Evolutionary conservation across 92 coral and sea anemone genomes (phyloP).

Genomic region (Isaurus tuberculatus): DNA sequence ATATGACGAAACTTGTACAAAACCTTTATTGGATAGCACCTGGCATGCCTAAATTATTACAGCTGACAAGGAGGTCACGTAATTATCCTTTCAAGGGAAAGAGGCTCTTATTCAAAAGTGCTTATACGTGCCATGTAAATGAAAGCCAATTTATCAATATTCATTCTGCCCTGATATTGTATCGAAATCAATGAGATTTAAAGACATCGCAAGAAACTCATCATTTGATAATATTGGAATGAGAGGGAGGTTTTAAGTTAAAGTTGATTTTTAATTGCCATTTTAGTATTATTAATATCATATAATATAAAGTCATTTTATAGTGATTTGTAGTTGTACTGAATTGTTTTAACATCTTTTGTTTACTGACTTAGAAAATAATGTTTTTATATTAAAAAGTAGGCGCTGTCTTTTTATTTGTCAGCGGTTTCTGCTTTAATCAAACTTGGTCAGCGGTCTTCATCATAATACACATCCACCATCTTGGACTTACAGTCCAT

Average conservation of each 20-base stretch:
- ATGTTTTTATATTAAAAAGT: constrained; percentile 11
- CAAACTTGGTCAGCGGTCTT: constrained; percentile 36
- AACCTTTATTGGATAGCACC: too few relatives aligned
- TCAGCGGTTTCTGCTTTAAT: constrained; percentile 6
- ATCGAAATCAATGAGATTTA: too few relatives aligned
- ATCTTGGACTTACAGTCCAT: constrained; percentile 49
- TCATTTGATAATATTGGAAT: too few relatives aligned
- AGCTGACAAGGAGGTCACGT: too few relatives aligned
- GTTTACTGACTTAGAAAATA: constrained; percentile 9
- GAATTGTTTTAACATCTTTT: neutral
- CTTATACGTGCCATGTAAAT: neutral
- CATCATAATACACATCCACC: constrained; percentile 47
- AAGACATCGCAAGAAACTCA: too few relatives aligned
- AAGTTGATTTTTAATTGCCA: neutral
- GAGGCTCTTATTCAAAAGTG: too few relatives aligned
- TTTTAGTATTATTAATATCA: constrained; percentile 13
- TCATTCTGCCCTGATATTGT: too few relatives aligned
- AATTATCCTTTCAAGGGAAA: too few relatives aligned
- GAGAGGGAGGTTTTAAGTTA: neutral
- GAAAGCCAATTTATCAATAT: too few relatives aligned
- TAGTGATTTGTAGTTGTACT: neutral
- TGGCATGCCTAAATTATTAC: too few relatives aligned
- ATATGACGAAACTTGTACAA: too few relatives aligned
- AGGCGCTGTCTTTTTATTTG: constrained; percentile 1
- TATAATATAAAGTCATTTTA: constrained; percentile 7